Evolutionary conservation across 1,140 invertebrate genomes (phyloP), one percentile per base, ranked within the genome.

Genomic region (Drosophila eugracilis): DNA sequence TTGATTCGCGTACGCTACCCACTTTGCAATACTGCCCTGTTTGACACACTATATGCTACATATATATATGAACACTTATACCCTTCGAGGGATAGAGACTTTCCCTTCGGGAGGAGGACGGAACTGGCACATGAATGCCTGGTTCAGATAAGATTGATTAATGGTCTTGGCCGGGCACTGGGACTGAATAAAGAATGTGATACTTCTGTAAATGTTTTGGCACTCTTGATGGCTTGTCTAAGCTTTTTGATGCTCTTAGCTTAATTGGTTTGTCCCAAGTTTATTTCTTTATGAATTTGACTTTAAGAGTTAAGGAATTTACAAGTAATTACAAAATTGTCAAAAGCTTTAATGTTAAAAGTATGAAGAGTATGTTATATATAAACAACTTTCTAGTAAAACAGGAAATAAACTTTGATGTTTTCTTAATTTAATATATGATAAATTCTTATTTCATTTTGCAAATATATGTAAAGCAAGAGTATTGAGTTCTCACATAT

Each of bases 121-220:
- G 36, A 57, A 26, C 26, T 58, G 53, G 50, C 21, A 58, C 53
- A 59, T 21, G 22, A 41, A 58, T 57, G 52, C 14, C 37, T 7
- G 41, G 22, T 22, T 47, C 54, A 30, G 60, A 48, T 65, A 48
- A 37, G 60, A 65, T 65, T 65, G 57, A 65, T 63, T 62, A 39
- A 65, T 62, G 60, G 60, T 36, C 30, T 14, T 36, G 30, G 24
- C 19, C 17, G 57, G 17, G 17, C 41, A 34, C 28, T 28, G 22
- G 60, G 22, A 1, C 41, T 28, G 39, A 59, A 36, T 62, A 28
- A 15, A 17, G 15, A 60, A 44, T 45, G 24, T 6, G 34, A 39
- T 60, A 55, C 32, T 37, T 21, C n/a, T 19, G 32, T 7, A 39
- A 7, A 39, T 57, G 22, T 21, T 17, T 57, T n/a, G 49, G 12